Conservation (phyloP, 30 jellyfish, hydroid and myxozoan genomes). For the Morbakka virulenta region DNA sequence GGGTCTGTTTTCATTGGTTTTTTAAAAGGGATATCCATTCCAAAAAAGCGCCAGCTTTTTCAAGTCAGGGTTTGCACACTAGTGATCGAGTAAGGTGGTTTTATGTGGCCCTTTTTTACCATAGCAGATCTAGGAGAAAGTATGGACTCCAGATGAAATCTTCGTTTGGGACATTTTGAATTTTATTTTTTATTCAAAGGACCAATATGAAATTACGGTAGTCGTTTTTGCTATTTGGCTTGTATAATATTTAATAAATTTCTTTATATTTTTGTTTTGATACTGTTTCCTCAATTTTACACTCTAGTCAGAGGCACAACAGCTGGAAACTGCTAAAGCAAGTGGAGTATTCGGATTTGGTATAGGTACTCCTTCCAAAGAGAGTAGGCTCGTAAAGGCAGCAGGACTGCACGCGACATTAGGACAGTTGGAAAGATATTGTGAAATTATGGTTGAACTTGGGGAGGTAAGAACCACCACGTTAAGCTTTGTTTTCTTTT, state of each 20-base stretch:
- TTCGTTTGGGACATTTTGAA: too few species aligned
- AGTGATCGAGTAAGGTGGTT: too few species aligned
- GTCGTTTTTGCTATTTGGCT: not conserved
- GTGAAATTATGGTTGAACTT: slow-evolving; percentile 79
- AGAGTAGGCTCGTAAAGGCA: slow-evolving; percentile 60
- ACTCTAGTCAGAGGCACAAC: slow-evolving; percentile 85
- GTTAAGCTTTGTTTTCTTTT: too few species aligned
- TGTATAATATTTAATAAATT: not conserved
- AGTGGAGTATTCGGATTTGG: slow-evolving; percentile 41
- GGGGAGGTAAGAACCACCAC: slow-evolving; percentile 59
- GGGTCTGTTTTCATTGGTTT: too few species aligned
- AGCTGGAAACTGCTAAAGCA: slow-evolving; percentile 65
- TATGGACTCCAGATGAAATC: too few species aligned
- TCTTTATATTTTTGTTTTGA: not conserved
- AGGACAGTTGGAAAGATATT: slow-evolving; percentile 79
- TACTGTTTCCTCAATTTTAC: too few species aligned
- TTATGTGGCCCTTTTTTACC: too few species aligned
- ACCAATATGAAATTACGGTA: not conserved
- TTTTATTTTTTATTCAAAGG: too few species aligned
- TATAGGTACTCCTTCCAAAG: slow-evolving; percentile 63
- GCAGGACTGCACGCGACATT: slow-evolving; percentile 65
- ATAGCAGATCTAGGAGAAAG: too few species aligned
- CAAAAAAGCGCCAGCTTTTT: too few species aligned
- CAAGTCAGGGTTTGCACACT: too few species aligned
- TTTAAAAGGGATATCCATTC: too few species aligned